Conservation (phyloP, 2,888 invertebrate species). For the Euphydryas editha region DNA sequence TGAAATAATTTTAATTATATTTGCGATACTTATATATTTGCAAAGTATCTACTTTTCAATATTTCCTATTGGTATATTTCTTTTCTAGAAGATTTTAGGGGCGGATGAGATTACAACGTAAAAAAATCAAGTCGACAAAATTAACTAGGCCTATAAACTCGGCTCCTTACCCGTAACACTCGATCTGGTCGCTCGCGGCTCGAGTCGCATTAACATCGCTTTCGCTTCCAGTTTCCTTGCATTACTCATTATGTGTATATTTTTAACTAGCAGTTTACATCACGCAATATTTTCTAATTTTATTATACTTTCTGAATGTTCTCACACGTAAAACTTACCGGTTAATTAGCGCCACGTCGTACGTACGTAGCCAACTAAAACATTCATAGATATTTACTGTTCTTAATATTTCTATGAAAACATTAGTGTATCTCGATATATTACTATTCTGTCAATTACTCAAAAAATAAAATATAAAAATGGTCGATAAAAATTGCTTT, state of each 20-base stretch:
- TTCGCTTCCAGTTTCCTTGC: constrained; percentile 29
- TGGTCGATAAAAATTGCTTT: no score
- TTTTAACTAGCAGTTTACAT: constrained; percentile 18
- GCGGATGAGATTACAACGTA: neutral
- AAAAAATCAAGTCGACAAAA: neutral
- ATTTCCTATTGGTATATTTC: neutral
- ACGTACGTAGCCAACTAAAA: neutral
- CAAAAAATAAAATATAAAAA: no score
- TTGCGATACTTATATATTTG: no score
- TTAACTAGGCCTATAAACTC: neutral
- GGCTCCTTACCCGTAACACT: neutral
- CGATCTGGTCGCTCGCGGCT: neutral
- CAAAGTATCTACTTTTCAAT: neutral
- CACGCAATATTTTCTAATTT: constrained; percentile 29
- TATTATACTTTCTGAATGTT: constrained; percentile 21
- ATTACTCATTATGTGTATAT: constrained; percentile 8
- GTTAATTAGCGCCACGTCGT: neutral
- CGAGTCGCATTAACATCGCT: constrained; percentile 21
- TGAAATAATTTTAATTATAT: no score
- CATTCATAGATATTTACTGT: neutral
- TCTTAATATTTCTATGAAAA: no score
- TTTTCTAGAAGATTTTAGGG: neutral
- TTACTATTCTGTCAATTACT: no score
- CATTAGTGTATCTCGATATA: no score
- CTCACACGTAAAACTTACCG: neutral